Conservation (phyloP, 2,113 vertebrate species). For the Hyaena hyaena region DNA sequence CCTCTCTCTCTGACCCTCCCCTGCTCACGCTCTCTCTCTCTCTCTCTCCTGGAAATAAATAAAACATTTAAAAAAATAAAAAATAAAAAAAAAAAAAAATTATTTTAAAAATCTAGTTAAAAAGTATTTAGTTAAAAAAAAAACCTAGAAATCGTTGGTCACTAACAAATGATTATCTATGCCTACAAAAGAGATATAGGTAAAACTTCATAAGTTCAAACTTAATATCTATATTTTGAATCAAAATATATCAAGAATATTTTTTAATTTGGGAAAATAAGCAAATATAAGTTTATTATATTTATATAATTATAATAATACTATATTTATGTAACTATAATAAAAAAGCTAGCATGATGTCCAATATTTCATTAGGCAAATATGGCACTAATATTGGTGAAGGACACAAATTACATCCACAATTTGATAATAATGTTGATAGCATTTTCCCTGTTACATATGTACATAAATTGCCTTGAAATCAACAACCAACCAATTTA, state of each 20-base stretch:
- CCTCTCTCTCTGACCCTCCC: too few relatives aligned
- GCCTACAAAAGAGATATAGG: not conserved
- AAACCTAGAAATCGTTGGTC: not conserved
- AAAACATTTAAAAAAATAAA: too few relatives aligned
- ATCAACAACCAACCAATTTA: not conserved
- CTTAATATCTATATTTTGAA: not conserved
- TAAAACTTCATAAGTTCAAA: not conserved
- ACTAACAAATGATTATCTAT: not conserved
- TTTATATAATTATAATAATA: not conserved
- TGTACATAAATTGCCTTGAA: not conserved
- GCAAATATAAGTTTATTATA: not conserved
- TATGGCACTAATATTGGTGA: not conserved
- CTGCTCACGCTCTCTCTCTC: too few relatives aligned
- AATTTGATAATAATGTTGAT: not conserved
- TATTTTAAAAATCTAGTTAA: too few relatives aligned
- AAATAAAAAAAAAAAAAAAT: too few relatives aligned
- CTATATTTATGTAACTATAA: not conserved
- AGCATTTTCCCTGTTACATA: not conserved
- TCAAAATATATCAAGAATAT: not conserved
- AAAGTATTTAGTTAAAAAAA: too few relatives aligned
- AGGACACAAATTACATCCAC: not conserved
- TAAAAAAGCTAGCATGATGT: not conserved
- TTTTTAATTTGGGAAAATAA: not conserved
- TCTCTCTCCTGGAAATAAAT: too few relatives aligned
- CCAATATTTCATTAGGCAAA: not conserved